Conservation (phyloP, 1,140 invertebrate species). For the Cylas formicarius region DNA sequence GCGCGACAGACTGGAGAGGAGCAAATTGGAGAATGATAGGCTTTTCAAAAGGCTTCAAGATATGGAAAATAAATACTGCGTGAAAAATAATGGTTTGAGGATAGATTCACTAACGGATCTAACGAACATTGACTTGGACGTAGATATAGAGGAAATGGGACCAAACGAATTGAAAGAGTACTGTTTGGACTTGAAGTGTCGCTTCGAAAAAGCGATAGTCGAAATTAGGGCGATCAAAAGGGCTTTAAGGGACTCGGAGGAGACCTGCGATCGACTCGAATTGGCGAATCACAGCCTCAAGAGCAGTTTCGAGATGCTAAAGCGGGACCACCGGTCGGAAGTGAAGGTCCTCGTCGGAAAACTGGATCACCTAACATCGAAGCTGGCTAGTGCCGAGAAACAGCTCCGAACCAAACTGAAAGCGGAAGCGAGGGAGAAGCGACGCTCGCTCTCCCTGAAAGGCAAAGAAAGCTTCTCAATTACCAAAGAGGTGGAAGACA, state of each 20-base stretch:
- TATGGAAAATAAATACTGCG: conserved; percentile 49
- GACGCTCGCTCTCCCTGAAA: conserved; percentile 73
- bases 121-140: conserved; percentile 68
- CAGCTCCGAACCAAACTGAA: conserved; percentile 75
- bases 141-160: conserved; percentile 65
- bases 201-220: conserved; percentile 74
- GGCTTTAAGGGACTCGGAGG: conserved; percentile 72
- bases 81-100: conserved; percentile 51
- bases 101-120: conserved; percentile 74
- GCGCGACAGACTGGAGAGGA: conserved; percentile 52
- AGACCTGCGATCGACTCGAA: conserved; percentile 71
- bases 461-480: conserved; percentile 69
- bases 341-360: conserved; percentile 73
- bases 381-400: conserved; percentile 73
- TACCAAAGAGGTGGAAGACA: conserved; percentile 75
- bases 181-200: conserved; percentile 63
- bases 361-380: conserved; percentile 75
- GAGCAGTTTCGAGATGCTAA: conserved; percentile 61
- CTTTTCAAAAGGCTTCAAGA: conserved; percentile 63
- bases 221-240: conserved; percentile 69
- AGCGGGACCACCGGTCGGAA: conserved; percentile 65
- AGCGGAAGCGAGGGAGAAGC: conserved; percentile 67
- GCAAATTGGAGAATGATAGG: conserved; percentile 70
- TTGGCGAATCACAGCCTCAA: conserved; percentile 64
- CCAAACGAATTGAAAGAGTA: conserved; percentile 73